These are phyloP conservation scores for Pluvianellus socialis DNA, from an alignment of 2,113 vertebrate genomes.

Conservation along the genomic window DNA sequence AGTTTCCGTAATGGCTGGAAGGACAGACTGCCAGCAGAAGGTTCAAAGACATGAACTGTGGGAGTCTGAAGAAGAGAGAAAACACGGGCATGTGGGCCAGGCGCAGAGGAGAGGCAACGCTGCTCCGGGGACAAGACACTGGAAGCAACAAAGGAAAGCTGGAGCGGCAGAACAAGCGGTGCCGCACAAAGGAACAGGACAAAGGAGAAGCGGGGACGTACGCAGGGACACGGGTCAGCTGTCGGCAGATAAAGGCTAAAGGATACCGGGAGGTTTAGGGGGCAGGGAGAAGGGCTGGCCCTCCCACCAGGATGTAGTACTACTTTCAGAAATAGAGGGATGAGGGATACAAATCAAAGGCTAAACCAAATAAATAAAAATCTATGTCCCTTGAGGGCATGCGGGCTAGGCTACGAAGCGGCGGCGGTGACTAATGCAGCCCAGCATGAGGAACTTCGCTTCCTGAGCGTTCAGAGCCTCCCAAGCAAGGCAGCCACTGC, in stretches of 20 bases:
- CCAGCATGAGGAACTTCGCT: neutral
- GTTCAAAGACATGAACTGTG: neutral
- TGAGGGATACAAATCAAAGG: slow-evolving; percentile 18
- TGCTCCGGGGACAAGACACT: neutral
- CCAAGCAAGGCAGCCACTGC: neutral
- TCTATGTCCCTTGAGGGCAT: neutral
- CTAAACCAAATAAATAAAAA: slow-evolving; percentile 39
- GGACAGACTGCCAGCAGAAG: slow-evolving; percentile 5
- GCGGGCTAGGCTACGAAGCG: neutral
- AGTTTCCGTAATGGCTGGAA: neutral
- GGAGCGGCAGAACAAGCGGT: neutral
- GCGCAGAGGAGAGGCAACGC: neutral
- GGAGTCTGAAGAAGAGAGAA: neutral
- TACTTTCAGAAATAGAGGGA: slow-evolving; percentile 13
- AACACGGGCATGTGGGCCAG: neutral
- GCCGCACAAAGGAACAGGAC: neutral
- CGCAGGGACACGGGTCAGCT: neutral
- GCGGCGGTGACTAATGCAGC: neutral
- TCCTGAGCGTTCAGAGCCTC: neutral
- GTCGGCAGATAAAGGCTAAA: neutral
- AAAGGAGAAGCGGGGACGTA: neutral
- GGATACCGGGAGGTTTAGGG: neutral
- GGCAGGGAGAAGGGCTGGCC: neutral
- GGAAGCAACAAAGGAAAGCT: neutral
- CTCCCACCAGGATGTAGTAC: slow-evolving; percentile 35